Evolutionary conservation across 2,113 vertebrate genomes (phyloP).

Genomic region (Nesospiza acunhae): DNA sequence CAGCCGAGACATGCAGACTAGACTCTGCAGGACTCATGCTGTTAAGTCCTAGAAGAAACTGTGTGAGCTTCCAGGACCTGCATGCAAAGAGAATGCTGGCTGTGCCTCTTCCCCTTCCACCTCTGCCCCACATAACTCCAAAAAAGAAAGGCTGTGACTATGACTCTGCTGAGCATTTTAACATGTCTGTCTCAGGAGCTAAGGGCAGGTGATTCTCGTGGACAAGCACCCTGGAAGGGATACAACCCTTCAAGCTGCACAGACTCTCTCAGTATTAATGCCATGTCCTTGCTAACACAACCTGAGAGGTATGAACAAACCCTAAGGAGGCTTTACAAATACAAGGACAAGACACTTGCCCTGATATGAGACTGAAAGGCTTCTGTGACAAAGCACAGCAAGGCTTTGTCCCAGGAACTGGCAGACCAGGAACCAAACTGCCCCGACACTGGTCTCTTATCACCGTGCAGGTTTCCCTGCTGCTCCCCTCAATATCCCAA

Average conservation of each 20-base stretch:
- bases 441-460: neutral
- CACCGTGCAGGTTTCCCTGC: neutral
- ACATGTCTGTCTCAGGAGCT: neutral
- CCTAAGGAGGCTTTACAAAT: neutral
- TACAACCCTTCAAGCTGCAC: neutral
- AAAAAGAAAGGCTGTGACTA: neutral
- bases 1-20: neutral
- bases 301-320: neutral
- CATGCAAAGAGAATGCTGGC: neutral
- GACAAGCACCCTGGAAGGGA: neutral
- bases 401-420: neutral
- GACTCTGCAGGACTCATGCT: neutral
- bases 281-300: fast-evolving
- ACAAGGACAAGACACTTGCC: neutral
- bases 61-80: neutral
- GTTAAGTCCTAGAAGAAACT: neutral
- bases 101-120: neutral
- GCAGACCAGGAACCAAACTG: neutral
- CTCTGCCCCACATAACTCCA: neutral
- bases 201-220: neutral
- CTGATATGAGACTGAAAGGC: neutral
- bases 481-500: neutral
- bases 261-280: neutral
- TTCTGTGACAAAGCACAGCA: neutral
- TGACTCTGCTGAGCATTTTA: neutral